A percentile compares a stretch with the other conserved stretches of the same genome.
Evolutionary conservation across 2,888 invertebrate genomes (phyloP).

Genomic region (Suillia variegata): DNA sequence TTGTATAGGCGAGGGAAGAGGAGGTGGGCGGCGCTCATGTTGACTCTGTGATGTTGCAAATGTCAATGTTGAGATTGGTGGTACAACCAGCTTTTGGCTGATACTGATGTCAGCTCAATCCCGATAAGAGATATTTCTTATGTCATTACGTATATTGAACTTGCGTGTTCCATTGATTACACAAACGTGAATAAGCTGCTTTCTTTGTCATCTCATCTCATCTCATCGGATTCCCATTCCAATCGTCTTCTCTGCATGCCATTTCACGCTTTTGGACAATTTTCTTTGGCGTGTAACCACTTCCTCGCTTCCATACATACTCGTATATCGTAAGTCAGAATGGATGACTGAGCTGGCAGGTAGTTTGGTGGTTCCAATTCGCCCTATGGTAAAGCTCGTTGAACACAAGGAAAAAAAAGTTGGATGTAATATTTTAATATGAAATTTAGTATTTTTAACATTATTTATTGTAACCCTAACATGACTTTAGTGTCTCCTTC

Average conservation of each 20-base stretch:
- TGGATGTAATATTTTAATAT: too few species aligned
- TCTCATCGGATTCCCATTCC: neutral
- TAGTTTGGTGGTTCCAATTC: too few species aligned
- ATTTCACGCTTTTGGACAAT: too few species aligned
- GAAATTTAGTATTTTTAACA: too few species aligned
- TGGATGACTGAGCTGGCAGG: neutral
- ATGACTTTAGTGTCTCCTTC: neutral
- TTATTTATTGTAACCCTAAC: too few species aligned
- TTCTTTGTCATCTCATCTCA: slow-evolving; percentile 28
- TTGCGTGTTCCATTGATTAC: slow-evolving; percentile 46
- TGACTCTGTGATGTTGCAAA: neutral
- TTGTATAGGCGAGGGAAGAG: neutral
- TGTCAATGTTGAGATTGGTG: neutral
- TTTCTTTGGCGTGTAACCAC: too few species aligned
- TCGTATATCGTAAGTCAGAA: too few species aligned
- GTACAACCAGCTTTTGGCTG: neutral
- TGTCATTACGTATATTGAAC: slow-evolving; percentile 50
- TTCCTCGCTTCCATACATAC: too few species aligned
- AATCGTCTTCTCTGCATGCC: neutral
- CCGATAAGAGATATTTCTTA: slow-evolving; percentile 25
- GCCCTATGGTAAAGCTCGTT: too few species aligned
- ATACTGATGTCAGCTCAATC: neutral
- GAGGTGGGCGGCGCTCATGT: neutral
- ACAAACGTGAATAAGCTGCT: slow-evolving; percentile 55
- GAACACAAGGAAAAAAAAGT: too few species aligned